phyloP scores from a whole-genome alignment of 2,113 vertebrate species.

The Lanius collurio region DNA sequence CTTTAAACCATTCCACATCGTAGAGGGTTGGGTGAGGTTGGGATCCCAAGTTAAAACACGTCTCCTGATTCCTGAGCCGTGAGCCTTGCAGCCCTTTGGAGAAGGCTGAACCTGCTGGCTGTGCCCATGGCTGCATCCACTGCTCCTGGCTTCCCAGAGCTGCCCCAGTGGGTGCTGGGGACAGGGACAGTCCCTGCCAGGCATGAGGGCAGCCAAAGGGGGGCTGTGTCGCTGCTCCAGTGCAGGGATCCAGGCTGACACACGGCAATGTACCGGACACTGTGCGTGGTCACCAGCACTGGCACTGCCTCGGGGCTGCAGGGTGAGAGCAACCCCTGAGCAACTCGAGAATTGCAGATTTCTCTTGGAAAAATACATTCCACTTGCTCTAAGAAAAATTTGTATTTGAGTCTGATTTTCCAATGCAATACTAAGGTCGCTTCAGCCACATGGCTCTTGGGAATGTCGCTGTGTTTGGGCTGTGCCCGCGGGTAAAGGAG shows the following conservation, averaged over 20 bases:
- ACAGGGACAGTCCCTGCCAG: background rate
- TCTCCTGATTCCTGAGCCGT: slow-evolving; percentile 51
- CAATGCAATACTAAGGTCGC: fast-evolving
- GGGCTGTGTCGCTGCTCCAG: background rate
- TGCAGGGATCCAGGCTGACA: background rate
- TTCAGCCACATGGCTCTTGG: fast-evolving
- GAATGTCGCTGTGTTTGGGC: background rate
- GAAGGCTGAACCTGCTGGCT: background rate
- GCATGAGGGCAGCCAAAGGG: background rate
- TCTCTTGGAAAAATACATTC: background rate
- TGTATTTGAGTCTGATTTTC: background rate
- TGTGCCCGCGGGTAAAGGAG: background rate
- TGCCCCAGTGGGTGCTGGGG: background rate
- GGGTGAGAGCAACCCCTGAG: background rate
- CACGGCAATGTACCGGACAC: fast-evolving
- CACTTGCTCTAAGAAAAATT: background rate
- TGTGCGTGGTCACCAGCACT: fast-evolving
- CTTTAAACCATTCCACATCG: slow-evolving; percentile 30
- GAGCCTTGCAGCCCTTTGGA: background rate
- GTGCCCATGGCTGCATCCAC: background rate
- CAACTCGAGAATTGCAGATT: fast-evolving
- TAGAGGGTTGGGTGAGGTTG: slow-evolving; percentile 58
- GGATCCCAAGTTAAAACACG: slow-evolving; percentile 70
- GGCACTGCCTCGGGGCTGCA: background rate
- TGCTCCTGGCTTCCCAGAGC: background rate